These are phyloP conservation scores for Marisa cornuarietis DNA, from an alignment of 1,140 invertebrate species.

Conservation along the genomic window DNA sequence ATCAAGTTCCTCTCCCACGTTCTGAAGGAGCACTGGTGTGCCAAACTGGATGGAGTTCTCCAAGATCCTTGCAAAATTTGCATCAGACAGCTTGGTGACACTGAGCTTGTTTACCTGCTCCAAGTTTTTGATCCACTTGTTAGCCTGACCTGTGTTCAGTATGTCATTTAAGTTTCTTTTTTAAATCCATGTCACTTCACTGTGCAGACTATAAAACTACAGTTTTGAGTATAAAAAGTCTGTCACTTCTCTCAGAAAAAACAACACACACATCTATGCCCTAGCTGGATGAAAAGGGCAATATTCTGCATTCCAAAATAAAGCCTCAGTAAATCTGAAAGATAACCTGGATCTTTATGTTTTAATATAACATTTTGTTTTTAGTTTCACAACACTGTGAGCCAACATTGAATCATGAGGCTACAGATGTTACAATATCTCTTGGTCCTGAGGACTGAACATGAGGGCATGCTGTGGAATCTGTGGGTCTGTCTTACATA, in stretches of 20 bases:
- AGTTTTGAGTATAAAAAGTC: too few relatives aligned
- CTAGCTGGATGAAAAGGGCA: too few relatives aligned
- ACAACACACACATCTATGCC: too few relatives aligned
- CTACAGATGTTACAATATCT: neutral
- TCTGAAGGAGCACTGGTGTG: slow-evolving; percentile 65
- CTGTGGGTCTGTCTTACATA: neutral
- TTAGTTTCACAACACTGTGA: too few relatives aligned
- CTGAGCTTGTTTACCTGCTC: slow-evolving; percentile 63
- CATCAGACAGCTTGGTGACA: slow-evolving; percentile 54
- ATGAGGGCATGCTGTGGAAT: neutral
- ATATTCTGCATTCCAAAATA: too few relatives aligned
- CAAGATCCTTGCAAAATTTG: slow-evolving; percentile 54
- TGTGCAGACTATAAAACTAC: too few relatives aligned
- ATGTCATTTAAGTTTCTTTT: neutral
- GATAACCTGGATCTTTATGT: too few relatives aligned
- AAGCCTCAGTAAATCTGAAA: too few relatives aligned
- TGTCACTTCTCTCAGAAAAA: too few relatives aligned
- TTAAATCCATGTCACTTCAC: too few relatives aligned
- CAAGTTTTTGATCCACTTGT: slow-evolving; percentile 90
- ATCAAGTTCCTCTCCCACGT: slow-evolving; percentile 66
- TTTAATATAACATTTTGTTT: too few relatives aligned
- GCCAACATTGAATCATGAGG: neutral
- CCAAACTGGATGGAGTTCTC: slow-evolving; percentile 67
- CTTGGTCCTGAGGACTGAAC: neutral
- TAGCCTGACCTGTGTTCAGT: slow-evolving; percentile 54